Percentiles rank a stretch among this genome's conserved stretches.
Evolutionary conservation across 2,888 invertebrate species (phyloP).

Genomic region (Apotomis capreana): DNA sequence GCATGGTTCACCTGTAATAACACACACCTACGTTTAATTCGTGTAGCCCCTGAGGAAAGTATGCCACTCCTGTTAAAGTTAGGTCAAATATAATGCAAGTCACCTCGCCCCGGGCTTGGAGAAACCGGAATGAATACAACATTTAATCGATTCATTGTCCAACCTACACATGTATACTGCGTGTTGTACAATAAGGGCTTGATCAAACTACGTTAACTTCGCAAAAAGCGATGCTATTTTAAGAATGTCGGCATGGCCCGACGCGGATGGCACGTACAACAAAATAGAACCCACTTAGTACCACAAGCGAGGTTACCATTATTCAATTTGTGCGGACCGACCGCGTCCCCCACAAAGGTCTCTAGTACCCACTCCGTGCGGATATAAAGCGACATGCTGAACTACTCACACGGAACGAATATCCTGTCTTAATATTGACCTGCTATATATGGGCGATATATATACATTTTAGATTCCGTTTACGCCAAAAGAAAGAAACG

Average conservation of each 20-base stretch:
- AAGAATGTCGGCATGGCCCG: conserved; percentile 43
- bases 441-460: neutral
- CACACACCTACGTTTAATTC: no score
- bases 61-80: neutral
- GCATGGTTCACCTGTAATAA: no score
- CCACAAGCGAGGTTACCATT: conserved; percentile 68
- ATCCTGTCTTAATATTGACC: conserved; percentile 25
- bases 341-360: conserved; percentile 61
- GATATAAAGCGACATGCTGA: conserved; percentile 48
- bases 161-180: conserved; percentile 13
- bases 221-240: conserved; percentile 32
- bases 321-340: conserved; percentile 73
- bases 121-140: conserved; percentile 31
- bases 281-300: conserved; percentile 76
- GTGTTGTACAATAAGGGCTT: conserved; percentile 29
- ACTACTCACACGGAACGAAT: conserved; percentile 42
- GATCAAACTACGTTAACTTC: conserved; percentile 24
- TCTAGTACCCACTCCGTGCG: conserved; percentile 44
- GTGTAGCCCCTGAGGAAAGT: no score
- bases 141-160: conserved; percentile 11
- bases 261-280: conserved; percentile 61
- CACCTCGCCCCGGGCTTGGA: conserved; percentile 5
- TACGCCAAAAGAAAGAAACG: no score
- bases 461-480: no score
- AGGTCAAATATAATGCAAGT: neutral